These are phyloP conservation scores for Macroglossus sobrinus DNA, from an alignment of 2,113 vertebrate species.

Conservation along the genomic window DNA sequence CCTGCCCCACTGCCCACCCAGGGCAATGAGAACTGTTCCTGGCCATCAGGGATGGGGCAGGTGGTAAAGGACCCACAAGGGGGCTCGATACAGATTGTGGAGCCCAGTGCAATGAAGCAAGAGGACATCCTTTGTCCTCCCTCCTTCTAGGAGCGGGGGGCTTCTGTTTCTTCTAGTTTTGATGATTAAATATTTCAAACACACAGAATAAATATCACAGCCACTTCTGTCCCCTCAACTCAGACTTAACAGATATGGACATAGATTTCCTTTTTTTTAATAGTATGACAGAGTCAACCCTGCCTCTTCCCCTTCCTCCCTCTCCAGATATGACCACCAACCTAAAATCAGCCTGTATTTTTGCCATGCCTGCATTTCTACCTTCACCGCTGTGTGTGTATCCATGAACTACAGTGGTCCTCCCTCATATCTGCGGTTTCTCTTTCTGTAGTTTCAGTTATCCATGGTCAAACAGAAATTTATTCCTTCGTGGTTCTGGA, in stretches of 20 bases:
- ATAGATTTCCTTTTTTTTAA: background rate
- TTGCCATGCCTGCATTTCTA: background rate
- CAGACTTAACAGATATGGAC: background rate
- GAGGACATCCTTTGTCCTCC: background rate
- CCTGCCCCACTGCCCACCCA: background rate
- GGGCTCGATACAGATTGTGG: background rate
- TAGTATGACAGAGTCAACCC: background rate
- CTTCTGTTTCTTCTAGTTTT: background rate
- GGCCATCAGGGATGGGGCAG: background rate
- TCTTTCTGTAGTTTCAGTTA: background rate
- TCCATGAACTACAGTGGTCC: background rate
- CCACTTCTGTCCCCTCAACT: background rate
- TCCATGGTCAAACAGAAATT: background rate
- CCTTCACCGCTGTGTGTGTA: background rate
- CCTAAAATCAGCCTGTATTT: background rate
- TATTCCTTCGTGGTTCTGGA: background rate
- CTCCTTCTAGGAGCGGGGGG: background rate
- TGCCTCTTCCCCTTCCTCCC: background rate
- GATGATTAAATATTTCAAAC: background rate
- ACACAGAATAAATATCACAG: background rate
- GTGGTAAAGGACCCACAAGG: background rate
- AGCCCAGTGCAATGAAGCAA: background rate
- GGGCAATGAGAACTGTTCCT: background rate
- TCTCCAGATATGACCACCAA: background rate
- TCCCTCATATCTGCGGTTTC: background rate